A percentile compares a stretch with the other conserved stretches of the same genome.
Evolutionary conservation across 2,113 vertebrate species (phyloP).

Genomic region (Microtus montanus): DNA sequence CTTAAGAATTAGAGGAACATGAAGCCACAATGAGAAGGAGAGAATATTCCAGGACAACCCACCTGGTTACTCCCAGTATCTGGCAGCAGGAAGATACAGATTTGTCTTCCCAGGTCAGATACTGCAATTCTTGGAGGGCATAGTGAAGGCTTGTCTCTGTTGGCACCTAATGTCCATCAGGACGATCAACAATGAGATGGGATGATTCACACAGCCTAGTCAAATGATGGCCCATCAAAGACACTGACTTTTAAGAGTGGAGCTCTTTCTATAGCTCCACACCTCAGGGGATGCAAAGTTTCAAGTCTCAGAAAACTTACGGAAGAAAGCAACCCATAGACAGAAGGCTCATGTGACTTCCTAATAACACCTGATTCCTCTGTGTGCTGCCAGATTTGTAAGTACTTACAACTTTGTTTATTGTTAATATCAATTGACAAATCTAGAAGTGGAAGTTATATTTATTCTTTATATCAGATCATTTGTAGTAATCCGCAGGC

Average conservation of each 20-base stretch:
- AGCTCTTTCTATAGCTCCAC: not conserved
- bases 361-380: not conserved
- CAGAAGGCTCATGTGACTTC: not conserved
- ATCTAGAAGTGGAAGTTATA: not conserved
- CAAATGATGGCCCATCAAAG: not conserved
- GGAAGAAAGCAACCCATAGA: not conserved
- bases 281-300: not conserved
- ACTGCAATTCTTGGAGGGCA: not conserved
- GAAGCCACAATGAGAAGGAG: not conserved
- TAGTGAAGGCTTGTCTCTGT: not conserved
- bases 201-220: not conserved
- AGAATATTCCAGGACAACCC: not conserved
- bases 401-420: not conserved
- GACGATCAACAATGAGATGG: not conserved
- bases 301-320: not conserved
- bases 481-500: not conserved
- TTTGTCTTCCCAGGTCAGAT: not conserved
- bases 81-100: not conserved
- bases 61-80: not conserved
- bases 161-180: not conserved
- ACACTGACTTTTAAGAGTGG: not conserved
- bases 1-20: not conserved
- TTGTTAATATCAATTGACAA: not conserved
- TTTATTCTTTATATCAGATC: constrained; percentile 32
- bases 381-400: not conserved